phyloP scores from a whole-genome alignment of 2,888 invertebrate species.

The Colletes collaris region DNA sequence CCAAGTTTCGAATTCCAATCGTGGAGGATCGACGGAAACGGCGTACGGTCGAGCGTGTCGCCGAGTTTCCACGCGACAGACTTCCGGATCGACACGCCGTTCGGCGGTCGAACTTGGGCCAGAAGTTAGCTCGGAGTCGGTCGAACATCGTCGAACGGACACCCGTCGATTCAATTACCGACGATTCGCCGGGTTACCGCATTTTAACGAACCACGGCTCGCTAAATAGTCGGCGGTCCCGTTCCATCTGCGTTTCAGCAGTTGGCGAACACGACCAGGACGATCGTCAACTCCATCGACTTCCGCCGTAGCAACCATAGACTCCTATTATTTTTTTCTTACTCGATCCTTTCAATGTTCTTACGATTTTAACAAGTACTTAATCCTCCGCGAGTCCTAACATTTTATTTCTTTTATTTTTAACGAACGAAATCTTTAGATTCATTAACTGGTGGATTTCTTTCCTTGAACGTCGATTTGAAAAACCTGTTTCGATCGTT shows the following conservation, averaged over 20 bases:
- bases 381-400: too few species aligned
- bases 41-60: constrained; percentile 51
- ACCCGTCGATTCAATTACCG: constrained; percentile 77
- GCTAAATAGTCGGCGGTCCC: constrained; percentile 48
- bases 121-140: constrained; percentile 73
- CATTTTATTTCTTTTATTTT: too few species aligned
- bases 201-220: constrained; percentile 76
- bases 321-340: too few species aligned
- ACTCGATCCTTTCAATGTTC: too few species aligned
- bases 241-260: constrained; percentile 8
- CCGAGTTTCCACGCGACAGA: constrained; percentile 62
- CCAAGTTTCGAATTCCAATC: constrained; percentile 66
- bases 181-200: constrained; percentile 75
- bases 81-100: constrained; percentile 70
- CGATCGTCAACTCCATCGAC: background rate
- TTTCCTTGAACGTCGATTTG: too few species aligned
- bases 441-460: too few species aligned
- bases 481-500: too few species aligned
- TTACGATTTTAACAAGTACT: too few species aligned
- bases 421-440: too few species aligned
- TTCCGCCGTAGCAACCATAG: background rate
- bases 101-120: constrained; percentile 71
- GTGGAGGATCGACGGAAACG: constrained; percentile 58
- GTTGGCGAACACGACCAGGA: constrained; percentile 6
- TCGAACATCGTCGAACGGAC: constrained; percentile 66